These are phyloP conservation scores for Cavia porcellus DNA, from an alignment of 2,113 vertebrate species.

Conservation along the genomic window DNA sequence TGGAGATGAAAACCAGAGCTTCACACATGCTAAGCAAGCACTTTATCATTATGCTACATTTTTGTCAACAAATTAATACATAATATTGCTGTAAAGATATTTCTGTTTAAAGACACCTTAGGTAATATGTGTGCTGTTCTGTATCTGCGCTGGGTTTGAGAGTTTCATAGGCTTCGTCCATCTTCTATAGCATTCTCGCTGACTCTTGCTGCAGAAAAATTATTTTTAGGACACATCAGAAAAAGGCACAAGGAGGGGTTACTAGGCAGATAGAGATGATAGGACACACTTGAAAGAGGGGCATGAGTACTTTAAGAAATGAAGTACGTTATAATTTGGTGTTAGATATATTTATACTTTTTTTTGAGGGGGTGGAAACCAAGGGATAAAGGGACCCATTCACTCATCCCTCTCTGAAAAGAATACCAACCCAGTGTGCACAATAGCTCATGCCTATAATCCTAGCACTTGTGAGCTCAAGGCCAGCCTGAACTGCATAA, in stretches of 20 bases:
- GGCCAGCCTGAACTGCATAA: too few species aligned
- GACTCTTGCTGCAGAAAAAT: too few species aligned
- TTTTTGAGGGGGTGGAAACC: not conserved
- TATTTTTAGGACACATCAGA: not conserved
- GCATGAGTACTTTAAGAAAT: not conserved
- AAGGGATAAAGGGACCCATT: not conserved
- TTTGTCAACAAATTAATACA: not conserved
- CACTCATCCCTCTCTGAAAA: too few species aligned
- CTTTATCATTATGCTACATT: not conserved
- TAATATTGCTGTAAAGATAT: slow-evolving; percentile 43
- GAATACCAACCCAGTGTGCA: too few species aligned
- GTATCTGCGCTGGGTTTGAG: not conserved
- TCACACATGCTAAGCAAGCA: not conserved
- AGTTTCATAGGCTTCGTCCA: not conserved
- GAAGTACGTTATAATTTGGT: not conserved
- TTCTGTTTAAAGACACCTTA: slow-evolving; percentile 46
- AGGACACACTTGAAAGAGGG: not conserved
- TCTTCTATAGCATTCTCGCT: too few species aligned
- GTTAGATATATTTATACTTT: not conserved
- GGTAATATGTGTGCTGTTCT: not conserved
- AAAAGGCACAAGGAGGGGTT: not conserved
- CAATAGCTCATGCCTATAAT: too few species aligned
- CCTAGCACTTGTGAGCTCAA: too few species aligned
- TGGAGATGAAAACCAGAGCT: not conserved
- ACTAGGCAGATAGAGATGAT: not conserved